Evolutionary conservation across 2,888 invertebrate genomes (phyloP), one percentile per base, ranked within the genome.

Genomic region (Phyto melanocephala): DNA sequence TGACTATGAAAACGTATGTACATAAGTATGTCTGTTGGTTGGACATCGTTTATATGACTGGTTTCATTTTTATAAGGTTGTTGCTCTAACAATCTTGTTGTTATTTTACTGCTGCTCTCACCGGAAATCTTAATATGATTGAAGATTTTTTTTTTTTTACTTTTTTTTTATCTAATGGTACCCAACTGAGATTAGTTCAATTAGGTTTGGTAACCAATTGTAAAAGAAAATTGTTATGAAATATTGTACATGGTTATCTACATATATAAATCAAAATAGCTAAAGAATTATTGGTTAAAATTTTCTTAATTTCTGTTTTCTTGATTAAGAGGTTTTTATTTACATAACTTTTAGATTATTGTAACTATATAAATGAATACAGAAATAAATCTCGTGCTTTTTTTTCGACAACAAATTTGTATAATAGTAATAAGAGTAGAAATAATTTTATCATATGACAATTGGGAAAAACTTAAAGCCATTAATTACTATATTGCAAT

Each of bases 161-260:
- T 47, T 4, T 22, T 5, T 63, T 68, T 68, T 40, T 40, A 2
- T 22, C 2, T 13, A 22, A 22, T 71, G 54, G 75, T 75, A 71
- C 15, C 79, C 82, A 58, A 79, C 60, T 45, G 82, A 75, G 78
- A 70, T 78, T 56, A 75, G 50, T 70, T 75, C 65, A 81, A 81
- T 81, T 75, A 78, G 42, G 60, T 70, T 74, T 78, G 62, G 50
- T 78, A 70, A 62, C 68, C 33, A 77, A 68, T 68, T 77, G 60
- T 77, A 50, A 52, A 42, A 62, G 45, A 52, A 40, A 60, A 13
- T 47, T 20, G 15, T 50, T 76, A 15, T 13, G 10, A 35, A 22
- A 42, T 17, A 33, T 17, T 11, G 10, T 15, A 5, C 11, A 17
- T 35, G 8, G 6, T 5, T 20, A 24, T n/a, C 2, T 37, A 37